These are phyloP conservation scores for Benthosema pterotum DNA, from an alignment of 2,797 vertebrate genomes.

Conservation along the genomic window DNA sequence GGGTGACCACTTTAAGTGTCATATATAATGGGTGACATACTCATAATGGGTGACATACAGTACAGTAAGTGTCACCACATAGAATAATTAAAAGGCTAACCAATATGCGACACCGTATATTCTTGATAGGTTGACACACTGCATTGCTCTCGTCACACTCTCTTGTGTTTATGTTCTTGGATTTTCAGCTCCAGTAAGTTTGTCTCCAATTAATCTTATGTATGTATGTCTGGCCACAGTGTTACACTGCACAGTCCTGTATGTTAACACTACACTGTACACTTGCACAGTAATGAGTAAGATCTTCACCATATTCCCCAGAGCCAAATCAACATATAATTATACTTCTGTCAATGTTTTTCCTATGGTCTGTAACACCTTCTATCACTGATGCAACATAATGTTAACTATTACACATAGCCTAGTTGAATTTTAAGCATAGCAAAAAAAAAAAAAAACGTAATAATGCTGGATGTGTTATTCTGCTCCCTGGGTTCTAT, in stretches of 20 bases:
- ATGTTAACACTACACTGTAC: slow-evolving; percentile 16
- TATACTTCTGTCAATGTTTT: slow-evolving; percentile 61
- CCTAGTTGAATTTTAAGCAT: not conserved
- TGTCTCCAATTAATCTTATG: no score
- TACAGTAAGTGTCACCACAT: no score
- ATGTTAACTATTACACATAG: slow-evolving; percentile 15
- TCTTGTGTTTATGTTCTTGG: no score
- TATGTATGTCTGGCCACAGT: slow-evolving; percentile 11
- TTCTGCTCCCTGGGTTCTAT: slow-evolving; percentile 29
- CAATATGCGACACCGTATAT: no score
- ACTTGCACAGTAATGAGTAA: slow-evolving; percentile 32
- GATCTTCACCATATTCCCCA: slow-evolving; percentile 55
- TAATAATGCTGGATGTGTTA: slow-evolving; percentile 12
- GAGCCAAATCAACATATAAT: slow-evolving; percentile 46
- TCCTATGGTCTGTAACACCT: slow-evolving; percentile 32
- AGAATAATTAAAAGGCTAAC: no score
- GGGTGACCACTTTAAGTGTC: no score
- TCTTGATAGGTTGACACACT: no score
- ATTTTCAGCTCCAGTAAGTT: no score
- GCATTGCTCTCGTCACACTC: no score
- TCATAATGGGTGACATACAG: no score
- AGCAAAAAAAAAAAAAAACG: no score
- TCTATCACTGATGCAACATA: slow-evolving; percentile 22
- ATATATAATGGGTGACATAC: no score
- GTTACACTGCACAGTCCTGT: slow-evolving; percentile 19